phyloP scores from a whole-genome alignment of 2,888 invertebrate species.

The Hanleya hanleyi region DNA sequence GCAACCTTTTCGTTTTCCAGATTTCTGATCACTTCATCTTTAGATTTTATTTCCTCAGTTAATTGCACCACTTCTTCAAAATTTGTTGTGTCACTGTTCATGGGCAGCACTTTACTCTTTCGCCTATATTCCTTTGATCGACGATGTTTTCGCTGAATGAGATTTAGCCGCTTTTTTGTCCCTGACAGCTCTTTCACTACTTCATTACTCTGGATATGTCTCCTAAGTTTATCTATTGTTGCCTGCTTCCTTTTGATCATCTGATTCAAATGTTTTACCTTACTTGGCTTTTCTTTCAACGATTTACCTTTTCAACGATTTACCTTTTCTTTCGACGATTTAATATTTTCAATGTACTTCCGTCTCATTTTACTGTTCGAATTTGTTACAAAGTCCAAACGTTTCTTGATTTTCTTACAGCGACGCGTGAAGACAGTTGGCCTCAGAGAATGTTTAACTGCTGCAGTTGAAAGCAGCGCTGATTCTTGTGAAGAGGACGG shows the following conservation, averaged over 20 bases:
- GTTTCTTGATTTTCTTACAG: constrained; percentile 1
- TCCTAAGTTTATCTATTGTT: constrained; percentile 2
- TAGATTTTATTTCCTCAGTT: constrained; percentile 4
- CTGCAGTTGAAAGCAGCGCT: not conserved
- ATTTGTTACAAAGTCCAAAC: constrained; percentile 1
- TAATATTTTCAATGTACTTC: not conserved
- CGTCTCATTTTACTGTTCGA: constrained; percentile 1
- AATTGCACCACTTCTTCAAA: not conserved
- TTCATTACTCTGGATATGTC: not conserved
- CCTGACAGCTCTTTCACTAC: not conserved
- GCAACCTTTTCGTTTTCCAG: constrained; percentile 4
- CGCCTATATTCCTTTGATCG: not conserved
- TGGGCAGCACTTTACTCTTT: not conserved
- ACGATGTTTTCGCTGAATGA: constrained; percentile 4
- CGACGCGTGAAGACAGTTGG: constrained; percentile 6
- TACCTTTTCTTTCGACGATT: not conserved
- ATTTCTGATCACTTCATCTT: not conserved
- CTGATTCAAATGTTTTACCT: constrained; percentile 1
- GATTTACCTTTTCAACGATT: no score
- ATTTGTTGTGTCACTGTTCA: not conserved
- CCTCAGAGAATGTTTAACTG: not conserved
- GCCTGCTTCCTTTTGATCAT: constrained; percentile 4
- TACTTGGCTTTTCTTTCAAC: constrained; percentile 3
- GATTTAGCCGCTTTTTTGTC: not conserved
- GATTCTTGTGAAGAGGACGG: not conserved